Evolutionary conservation across 2,888 invertebrate genomes (phyloP).

Genomic region (Dynastes maya): DNA sequence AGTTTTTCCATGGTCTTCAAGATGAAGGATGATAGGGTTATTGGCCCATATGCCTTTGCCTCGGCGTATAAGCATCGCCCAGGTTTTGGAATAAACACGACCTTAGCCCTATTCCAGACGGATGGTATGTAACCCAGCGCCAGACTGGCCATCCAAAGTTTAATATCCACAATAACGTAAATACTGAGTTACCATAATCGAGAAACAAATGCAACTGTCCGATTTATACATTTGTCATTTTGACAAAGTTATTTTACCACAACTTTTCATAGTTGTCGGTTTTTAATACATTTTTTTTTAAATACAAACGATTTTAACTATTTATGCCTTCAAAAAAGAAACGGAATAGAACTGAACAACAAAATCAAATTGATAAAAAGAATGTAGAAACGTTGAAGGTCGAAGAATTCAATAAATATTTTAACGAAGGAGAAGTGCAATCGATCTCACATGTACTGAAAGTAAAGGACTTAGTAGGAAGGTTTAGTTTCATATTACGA

Average conservation of each 20-base stretch:
- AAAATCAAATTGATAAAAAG: conserved; percentile 49
- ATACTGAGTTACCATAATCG: too few relatives aligned
- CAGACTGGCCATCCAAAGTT: too few relatives aligned
- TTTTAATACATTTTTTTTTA: conserved; percentile 20
- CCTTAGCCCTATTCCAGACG: too few relatives aligned
- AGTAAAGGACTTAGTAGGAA: conserved; percentile 65
- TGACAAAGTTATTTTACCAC: conserved; percentile 31
- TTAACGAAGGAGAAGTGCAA: conserved; percentile 63
- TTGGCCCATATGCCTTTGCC: too few relatives aligned
- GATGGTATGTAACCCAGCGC: too few relatives aligned
- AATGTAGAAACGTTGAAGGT: conserved; percentile 6
- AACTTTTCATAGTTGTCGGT: conserved; percentile 19
- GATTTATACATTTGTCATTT: conserved; percentile 9
- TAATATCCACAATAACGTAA: too few relatives aligned
- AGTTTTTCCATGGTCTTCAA: too few relatives aligned
- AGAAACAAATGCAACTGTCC: not conserved
- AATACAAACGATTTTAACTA: conserved; percentile 2
- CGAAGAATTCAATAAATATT: conserved; percentile 59
- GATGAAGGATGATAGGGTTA: too few relatives aligned
- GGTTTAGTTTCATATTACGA: conserved; percentile 2
- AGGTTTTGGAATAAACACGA: too few relatives aligned
- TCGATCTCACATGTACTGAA: conserved; percentile 63
- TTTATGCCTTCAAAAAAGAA: conserved; percentile 59
- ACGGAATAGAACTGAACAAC: conserved; percentile 57
- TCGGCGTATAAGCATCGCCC: too few relatives aligned